These are phyloP conservation scores for Pocillopora grandis DNA, from an alignment of 92 coral and sea anemone species.

Conservation along the genomic window DNA sequence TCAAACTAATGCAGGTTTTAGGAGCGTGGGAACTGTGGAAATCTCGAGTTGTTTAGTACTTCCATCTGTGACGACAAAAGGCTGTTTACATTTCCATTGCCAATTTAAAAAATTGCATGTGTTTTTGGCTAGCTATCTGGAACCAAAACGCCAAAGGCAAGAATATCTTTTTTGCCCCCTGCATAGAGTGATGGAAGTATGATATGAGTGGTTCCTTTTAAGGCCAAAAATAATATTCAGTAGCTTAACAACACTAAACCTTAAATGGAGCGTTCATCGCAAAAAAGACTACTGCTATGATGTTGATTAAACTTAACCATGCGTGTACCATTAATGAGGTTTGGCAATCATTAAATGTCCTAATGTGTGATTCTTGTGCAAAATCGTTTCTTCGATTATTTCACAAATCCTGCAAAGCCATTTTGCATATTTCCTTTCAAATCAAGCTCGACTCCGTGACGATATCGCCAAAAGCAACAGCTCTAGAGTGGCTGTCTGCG, in stretches of 20 bases:
- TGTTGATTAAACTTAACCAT: background rate
- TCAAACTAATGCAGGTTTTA: background rate
- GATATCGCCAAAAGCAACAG: background rate
- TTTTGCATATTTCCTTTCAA: no score
- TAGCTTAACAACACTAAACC: background rate
- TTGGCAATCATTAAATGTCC: no score
- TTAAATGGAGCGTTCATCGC: background rate
- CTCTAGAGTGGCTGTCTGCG: background rate
- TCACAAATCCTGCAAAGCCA: no score
- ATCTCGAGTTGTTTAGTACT: constrained; percentile 2
- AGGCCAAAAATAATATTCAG: constrained; percentile 3
- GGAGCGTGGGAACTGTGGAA: constrained; percentile 21
- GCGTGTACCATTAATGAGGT: background rate
- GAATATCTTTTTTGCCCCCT: constrained; percentile 10
- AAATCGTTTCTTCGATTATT: no score
- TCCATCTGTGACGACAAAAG: background rate
- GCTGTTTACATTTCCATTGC: constrained; percentile 14
- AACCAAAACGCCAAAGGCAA: constrained; percentile 10
- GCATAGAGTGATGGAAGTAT: background rate
- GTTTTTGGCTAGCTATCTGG: constrained; percentile 4
- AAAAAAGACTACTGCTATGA: no score
- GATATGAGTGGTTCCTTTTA: background rate
- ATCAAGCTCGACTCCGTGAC: background rate
- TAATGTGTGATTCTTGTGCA: no score
- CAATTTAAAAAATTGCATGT: constrained; percentile 1